Base-by-base conservation (phyloP, 2,113 vertebrate species). In the Rhagologus leucostigma region DNA sequence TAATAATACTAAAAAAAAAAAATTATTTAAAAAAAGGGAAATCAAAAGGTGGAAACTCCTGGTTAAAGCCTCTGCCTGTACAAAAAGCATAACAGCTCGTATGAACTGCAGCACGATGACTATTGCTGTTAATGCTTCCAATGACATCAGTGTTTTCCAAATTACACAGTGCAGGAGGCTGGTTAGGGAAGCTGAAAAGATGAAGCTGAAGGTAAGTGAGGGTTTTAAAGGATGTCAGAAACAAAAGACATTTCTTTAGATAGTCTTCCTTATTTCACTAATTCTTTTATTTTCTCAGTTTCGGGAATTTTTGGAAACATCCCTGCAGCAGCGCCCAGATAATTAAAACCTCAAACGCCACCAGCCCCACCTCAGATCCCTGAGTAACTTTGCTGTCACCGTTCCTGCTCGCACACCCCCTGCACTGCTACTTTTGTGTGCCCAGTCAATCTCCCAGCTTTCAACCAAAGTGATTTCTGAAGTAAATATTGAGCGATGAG, bases 61-160 rank as follows among this genome's bases (percentile, higher is more conserved):
- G 64, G 33, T 93, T 95, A 77, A 90, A 93, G 18, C 19, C 57
- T 91, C 35, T 70, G 37, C 64, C 76, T 60, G 41, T 30, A 87
- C 62, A 41, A 33, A 68, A 83, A 95, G 37, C 75, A 46, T 73
- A 93, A 89, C 91, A 96, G 93, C 83, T 90, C 89, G 83, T 79
- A 33, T 56, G 93, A 87, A 64, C 89, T 86, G 83, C 68, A 93
- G 86, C 84, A 35, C 15, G 57, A 59, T 90, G 86, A 86, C 59
- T 96, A 26, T 56, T 70, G 82, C 92, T 94, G 92, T 37, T 94
- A 81, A 77, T 67, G 93, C 95, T 92, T 89, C 86, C 93, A 96
- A 46, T 96, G 91, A 95, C 95, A 96, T 93, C 95, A 94, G 33
- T 93, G 91, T 95, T 97, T 96, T 93, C 93, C 93, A 89, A 84